These are phyloP conservation scores for Takifugu bimaculatus DNA, from an alignment of 2,113 vertebrate genomes.

Conservation along the genomic window DNA sequence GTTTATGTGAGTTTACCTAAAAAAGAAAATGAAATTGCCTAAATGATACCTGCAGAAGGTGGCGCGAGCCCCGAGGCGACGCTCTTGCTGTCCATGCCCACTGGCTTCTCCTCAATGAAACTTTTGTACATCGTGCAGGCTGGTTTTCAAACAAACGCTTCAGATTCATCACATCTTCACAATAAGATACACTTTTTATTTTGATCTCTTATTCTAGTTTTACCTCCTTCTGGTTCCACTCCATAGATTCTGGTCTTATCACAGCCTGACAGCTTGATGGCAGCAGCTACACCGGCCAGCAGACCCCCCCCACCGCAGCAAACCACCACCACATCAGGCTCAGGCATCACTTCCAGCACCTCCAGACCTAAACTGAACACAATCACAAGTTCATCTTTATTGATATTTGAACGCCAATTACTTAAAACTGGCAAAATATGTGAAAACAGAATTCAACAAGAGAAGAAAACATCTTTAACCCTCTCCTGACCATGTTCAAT, in stretches of 20 bases:
- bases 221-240: slow-evolving; percentile 78
- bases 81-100: slow-evolving; percentile 74
- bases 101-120: slow-evolving; percentile 72
- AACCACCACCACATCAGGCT: slow-evolving; percentile 74
- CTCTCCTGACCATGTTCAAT: too few relatives aligned
- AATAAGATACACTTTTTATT: neutral
- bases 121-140: slow-evolving; percentile 79
- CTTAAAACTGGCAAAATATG: too few relatives aligned
- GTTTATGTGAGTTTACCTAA: too few relatives aligned
- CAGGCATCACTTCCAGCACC: slow-evolving; percentile 65
- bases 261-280: slow-evolving; percentile 72
- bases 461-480: too few relatives aligned
- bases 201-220: neutral
- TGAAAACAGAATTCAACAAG: too few relatives aligned
- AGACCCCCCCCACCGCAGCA: slow-evolving; percentile 76
- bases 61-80: slow-evolving; percentile 76
- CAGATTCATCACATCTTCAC: neutral
- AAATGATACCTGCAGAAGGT: slow-evolving; percentile 70
- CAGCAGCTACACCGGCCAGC: slow-evolving; percentile 73
- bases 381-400: neutral
- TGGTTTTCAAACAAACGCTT: slow-evolving; percentile 34
- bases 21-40: neutral
- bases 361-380: slow-evolving; percentile 71
- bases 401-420: too few relatives aligned
- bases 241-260: slow-evolving; percentile 71